Percentiles rank a stretch among this genome's conserved stretches.
Conservation (phyloP, 2,797 vertebrate genomes). For the Basileuterus tristriatus region DNA sequence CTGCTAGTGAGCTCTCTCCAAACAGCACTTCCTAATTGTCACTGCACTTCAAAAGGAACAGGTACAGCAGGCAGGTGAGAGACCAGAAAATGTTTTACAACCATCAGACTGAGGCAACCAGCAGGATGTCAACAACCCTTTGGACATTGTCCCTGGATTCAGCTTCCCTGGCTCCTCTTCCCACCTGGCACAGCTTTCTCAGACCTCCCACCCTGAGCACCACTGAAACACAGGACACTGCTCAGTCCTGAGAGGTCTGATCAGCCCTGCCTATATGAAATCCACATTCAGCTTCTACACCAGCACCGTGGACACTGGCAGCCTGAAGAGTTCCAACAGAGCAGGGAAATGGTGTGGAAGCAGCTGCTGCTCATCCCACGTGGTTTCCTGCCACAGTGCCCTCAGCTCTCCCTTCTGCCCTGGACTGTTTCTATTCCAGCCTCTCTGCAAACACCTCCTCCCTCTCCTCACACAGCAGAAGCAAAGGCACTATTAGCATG, state of each 20-base stretch:
- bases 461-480: neutral
- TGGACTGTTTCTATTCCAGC: neutral
- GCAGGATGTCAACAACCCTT: neutral
- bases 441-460: neutral
- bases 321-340: neutral
- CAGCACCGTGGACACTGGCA: neutral
- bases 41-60: neutral
- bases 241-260: neutral
- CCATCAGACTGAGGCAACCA: neutral
- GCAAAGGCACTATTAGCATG: neutral
- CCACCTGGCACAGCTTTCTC: neutral
- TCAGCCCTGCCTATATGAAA: neutral
- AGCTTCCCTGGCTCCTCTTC: neutral
- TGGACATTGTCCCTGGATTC: neutral
- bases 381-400: neutral
- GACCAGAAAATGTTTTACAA: neutral
- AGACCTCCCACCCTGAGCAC: neutral
- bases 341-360: neutral
- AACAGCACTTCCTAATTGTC: neutral
- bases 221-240: neutral
- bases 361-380: neutral
- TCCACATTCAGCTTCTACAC: neutral
- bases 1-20: neutral
- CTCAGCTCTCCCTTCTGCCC: neutral
- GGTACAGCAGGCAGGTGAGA: constrained; percentile 4